Conservation (phyloP, 2,113 vertebrate species). For the Trogon melanurus region DNA sequence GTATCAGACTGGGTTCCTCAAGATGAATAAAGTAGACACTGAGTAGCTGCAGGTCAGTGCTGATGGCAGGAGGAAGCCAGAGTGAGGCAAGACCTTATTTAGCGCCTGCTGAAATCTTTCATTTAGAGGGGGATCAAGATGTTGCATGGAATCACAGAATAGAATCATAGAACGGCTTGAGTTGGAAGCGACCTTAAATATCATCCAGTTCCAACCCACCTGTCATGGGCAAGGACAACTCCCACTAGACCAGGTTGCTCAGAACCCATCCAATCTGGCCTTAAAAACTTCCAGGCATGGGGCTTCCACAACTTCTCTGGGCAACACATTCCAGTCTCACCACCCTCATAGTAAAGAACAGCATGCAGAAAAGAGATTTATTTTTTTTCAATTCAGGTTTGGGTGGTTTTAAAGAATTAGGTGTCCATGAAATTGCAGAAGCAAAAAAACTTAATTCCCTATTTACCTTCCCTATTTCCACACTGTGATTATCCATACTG, state of each 20-base stretch:
- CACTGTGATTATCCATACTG: neutral
- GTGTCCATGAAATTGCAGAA: neutral
- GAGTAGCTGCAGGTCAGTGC: neutral
- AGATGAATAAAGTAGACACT: neutral
- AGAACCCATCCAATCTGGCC: too few species aligned
- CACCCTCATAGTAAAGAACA: too few species aligned
- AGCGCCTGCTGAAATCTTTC: neutral
- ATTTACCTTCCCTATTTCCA: neutral
- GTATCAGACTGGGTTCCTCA: neutral
- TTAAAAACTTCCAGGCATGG: too few species aligned
- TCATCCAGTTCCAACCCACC: too few species aligned
- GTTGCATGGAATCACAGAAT: neutral
- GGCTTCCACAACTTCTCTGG: too few species aligned
- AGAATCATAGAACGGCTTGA: too few species aligned
- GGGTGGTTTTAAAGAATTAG: neutral
- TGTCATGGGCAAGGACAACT: too few species aligned
- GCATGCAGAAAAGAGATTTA: accelerated
- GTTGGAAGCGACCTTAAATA: too few species aligned
- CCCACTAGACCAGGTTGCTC: too few species aligned
- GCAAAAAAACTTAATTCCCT: neutral
- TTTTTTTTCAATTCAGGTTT: neutral
- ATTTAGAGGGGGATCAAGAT: neutral
- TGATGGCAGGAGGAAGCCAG: neutral
- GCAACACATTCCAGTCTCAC: too few species aligned
- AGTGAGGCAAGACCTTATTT: neutral